These are phyloP conservation scores for Ascaphus truei DNA, from an alignment of 2,113 vertebrate species.

Conservation along the genomic window DNA sequence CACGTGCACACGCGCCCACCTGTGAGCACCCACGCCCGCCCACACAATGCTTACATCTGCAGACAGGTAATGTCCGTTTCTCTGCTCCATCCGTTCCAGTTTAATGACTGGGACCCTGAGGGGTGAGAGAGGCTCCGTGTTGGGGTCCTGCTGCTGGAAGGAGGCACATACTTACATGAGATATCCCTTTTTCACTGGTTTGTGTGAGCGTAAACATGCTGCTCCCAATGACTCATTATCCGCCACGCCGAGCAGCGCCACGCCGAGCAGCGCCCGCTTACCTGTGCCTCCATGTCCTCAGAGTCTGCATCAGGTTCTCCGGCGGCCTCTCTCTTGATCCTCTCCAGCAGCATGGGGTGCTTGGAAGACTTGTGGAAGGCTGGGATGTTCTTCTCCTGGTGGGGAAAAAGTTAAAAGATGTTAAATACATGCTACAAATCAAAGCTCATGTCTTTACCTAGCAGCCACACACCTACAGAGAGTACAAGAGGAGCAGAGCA, in stretches of 20 bases:
- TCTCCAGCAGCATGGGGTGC: neutral
- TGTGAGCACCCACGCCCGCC: no score
- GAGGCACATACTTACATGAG: neutral
- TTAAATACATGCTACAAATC: no score
- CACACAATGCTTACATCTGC: neutral
- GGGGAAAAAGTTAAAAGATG: neutral
- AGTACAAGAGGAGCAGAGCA: no score
- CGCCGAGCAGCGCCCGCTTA: neutral
- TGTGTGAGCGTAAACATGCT: no score
- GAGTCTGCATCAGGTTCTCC: neutral
- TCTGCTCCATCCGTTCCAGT: neutral
- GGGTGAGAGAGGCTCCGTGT: neutral
- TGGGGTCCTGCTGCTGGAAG: neutral
- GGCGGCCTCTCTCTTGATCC: neutral
- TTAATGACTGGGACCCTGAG: neutral
- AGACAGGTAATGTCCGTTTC: neutral
- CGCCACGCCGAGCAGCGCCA: neutral
- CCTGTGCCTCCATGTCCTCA: neutral
- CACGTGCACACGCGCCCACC: no score
- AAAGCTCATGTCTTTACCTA: no score
- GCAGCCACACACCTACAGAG: no score
- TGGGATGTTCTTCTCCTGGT: slow-evolving; percentile 23
- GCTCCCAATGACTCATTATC: no score
- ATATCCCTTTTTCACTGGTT: no score
- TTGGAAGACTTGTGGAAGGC: neutral